Base-by-base conservation (phyloP, 2,797 vertebrate genomes). In the Protonibea diacanthus region DNA sequence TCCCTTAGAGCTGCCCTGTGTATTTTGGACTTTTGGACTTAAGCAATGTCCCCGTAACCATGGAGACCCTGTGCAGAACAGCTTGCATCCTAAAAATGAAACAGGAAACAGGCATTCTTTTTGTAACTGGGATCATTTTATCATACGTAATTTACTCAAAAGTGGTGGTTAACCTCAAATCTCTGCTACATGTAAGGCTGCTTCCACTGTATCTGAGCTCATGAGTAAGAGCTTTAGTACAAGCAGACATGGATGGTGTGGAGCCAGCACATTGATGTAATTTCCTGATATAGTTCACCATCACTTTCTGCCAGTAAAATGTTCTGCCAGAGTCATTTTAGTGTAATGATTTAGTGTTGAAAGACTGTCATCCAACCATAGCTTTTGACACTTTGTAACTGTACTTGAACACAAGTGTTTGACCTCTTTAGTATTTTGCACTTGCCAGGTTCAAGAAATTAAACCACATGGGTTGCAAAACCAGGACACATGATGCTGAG, bases 1-100 rank as follows among this genome's bases (percentile, higher is more conserved):
- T 40, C 8, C 49, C 33, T 6, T 21, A 38, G 33, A 68, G 57
- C 21, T 51, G 38, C 20, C n/a, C 25, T 59, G 56, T 66, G 47
- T 83, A 59, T 75, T 75, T 33, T 27, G 27, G 25, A 25, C 25
- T 29, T 78, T 66, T 75, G 44, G 57, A 45, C 38, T 69, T 49
- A 12, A 60, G 18, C 45, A 51, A 47, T 73, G 20, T 58, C 72
- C 48, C 33, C 5, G 40, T 73, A 66, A 25, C 62, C 52, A 71
- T 82, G 49, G 60, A 82, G 0, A 82, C 48, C n/a, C 0, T 23
- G 23, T 23, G 21, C 21, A 63, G 40, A 70, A 71, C 33, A 76
- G 61, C 8, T 62, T 18, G 23, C 2, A 0, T 62, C 65, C 60
- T 56, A 66, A n/a, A 84, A 85, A 61, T 57, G 48, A 55, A 82